phyloP scores from a whole-genome alignment of 2,888 invertebrate genomes.

The Geophilus truncorum region DNA sequence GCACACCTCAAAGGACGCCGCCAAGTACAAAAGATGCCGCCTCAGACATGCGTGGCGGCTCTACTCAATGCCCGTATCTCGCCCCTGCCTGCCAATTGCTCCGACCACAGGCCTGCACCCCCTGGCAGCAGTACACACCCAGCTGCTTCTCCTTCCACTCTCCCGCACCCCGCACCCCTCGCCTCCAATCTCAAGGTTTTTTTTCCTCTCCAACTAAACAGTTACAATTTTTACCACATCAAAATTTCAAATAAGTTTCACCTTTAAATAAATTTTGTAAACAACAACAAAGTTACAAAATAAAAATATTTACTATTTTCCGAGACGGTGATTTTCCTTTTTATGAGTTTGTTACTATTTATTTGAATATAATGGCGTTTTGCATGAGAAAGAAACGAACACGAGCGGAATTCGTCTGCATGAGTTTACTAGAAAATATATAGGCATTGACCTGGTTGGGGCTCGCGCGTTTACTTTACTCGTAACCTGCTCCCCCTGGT shows the following conservation, averaged over 20 bases:
- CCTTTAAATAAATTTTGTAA: too few species aligned
- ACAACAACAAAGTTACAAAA: too few species aligned
- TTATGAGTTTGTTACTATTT: too few species aligned
- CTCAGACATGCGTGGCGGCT: constrained; percentile 30
- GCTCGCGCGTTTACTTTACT: background rate
- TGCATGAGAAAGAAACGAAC: background rate
- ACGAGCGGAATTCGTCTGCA: background rate
- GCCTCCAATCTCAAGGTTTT: background rate
- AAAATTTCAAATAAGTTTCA: too few species aligned
- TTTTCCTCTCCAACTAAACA: too few species aligned
- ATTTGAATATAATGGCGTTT: background rate
- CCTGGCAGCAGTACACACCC: constrained; percentile 23
- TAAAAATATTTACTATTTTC: too few species aligned
- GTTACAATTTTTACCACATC: too few species aligned
- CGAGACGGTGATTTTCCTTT: too few species aligned
- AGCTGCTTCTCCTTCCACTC: background rate
- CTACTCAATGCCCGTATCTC: constrained; percentile 28
- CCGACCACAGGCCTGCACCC: constrained; percentile 30
- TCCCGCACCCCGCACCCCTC: too few species aligned
- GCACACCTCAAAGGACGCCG: constrained; percentile 31
- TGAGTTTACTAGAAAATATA: background rate
- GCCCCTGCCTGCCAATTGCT: constrained; percentile 32
- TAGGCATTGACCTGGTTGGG: constrained; percentile 15
- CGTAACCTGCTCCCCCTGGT: background rate
- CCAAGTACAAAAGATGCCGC: constrained; percentile 30